A percentile compares a stretch with the other conserved stretches of the same genome.
Evolutionary conservation across 2,888 invertebrate species (phyloP).

Genomic region (Agrotis clavis): DNA sequence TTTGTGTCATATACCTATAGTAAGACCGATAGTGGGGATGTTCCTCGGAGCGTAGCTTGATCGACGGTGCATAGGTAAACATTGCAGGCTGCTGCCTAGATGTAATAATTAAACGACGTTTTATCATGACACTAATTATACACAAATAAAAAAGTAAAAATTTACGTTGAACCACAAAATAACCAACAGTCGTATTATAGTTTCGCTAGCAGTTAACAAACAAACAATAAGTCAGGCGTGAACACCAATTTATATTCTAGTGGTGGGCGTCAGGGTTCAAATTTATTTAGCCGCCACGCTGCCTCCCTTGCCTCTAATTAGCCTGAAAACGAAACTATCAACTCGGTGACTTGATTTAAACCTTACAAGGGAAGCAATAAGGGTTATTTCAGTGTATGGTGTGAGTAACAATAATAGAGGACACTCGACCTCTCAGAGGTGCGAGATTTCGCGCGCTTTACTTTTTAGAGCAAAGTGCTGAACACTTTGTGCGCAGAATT

Average conservation of each 20-base stretch:
- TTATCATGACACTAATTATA: neutral
- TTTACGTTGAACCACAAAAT: conserved; percentile 36
- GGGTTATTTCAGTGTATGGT: conserved; percentile 63
- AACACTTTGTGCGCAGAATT: conserved; percentile 69
- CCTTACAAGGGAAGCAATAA: conserved; percentile 68
- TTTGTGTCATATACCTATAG: too few species aligned
- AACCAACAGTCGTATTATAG: conserved; percentile 59
- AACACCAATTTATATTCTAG: conserved; percentile 61
- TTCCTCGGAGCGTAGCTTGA: neutral
- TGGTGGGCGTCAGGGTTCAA: conserved; percentile 70
- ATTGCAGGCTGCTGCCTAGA: too few species aligned
- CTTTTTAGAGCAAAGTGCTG: conserved; percentile 67
- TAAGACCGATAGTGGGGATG: neutral
- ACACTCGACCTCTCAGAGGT: conserved; percentile 85
- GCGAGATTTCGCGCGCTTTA: conserved; percentile 82
- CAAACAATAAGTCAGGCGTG: conserved; percentile 61
- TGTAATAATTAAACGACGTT: neutral
- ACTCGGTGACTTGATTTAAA: conserved; percentile 46
- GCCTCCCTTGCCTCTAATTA: conserved; percentile 85
- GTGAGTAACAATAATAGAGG: conserved; percentile 84
- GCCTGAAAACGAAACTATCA: conserved; percentile 85
- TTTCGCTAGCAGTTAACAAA: conserved; percentile 62
- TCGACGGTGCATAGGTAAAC: too few species aligned
- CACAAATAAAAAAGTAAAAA: neutral
- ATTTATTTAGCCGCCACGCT: conserved; percentile 68